phyloP scores from a whole-genome alignment of 2,797 vertebrate genomes.

The Epinephelus malabaricus region DNA sequence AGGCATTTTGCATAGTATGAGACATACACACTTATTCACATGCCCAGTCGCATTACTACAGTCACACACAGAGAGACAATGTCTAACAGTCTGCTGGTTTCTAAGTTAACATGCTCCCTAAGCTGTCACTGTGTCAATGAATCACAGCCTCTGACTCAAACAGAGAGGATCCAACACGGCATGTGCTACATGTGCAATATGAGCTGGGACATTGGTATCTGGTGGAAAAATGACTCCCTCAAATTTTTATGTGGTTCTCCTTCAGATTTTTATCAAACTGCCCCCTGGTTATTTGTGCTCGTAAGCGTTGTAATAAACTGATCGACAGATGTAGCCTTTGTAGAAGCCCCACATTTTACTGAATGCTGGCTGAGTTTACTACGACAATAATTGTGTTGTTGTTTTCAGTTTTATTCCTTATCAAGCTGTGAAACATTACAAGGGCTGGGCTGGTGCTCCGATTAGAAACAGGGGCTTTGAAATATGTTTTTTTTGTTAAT shows the following conservation, averaged over 20 bases:
- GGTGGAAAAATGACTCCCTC: conserved; percentile 17
- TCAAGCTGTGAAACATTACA: conserved; percentile 16
- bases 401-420: conserved; percentile 21
- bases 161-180: conserved; percentile 33
- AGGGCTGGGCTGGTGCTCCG: background rate
- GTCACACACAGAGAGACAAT: conserved; percentile 35
- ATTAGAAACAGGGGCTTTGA: background rate
- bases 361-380: conserved; percentile 34
- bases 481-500: background rate
- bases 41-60: conserved; percentile 45
- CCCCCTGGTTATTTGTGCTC: conserved; percentile 25
- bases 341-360: conserved; percentile 17
- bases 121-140: conserved; percentile 68
- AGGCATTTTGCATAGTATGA: conserved; percentile 45
- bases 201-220: conserved; percentile 22
- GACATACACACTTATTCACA: conserved; percentile 45
- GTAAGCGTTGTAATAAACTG: conserved; percentile 29
- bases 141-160: conserved; percentile 63
- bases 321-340: conserved; percentile 35
- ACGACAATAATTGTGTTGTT: conserved; percentile 21
- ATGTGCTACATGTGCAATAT: conserved; percentile 29
- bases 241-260: conserved; percentile 5
- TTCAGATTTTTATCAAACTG: conserved; percentile 26
- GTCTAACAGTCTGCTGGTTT: conserved; percentile 62
- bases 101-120: conserved; percentile 60